Evolutionary conservation across 2,113 vertebrate genomes (phyloP).

Genomic region (Alouatta palliata): DNA sequence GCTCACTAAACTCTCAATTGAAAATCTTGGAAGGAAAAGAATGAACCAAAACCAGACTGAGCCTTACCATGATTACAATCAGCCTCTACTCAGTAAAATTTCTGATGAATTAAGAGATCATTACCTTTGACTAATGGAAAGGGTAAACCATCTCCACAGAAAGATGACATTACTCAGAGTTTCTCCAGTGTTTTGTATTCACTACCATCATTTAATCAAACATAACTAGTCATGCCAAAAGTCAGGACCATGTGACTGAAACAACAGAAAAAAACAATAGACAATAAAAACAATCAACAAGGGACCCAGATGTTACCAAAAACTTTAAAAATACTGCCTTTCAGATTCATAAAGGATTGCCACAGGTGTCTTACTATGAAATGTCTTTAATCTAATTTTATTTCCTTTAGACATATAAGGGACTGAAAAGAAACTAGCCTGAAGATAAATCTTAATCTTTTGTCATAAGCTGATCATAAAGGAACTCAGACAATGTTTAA

Average conservation of each 20-base stretch:
- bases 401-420: slow-evolving; percentile 2
- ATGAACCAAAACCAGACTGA: background rate
- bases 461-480: background rate
- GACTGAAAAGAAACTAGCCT: background rate
- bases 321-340: background rate
- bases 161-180: background rate
- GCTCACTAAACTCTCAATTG: background rate
- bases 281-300: background rate
- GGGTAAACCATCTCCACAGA: background rate
- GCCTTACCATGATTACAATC: background rate
- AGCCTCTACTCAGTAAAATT: background rate
- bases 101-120: background rate
- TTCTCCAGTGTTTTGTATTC: background rate
- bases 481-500: background rate
- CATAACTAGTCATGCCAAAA: background rate
- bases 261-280: background rate
- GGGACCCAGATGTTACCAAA: background rate
- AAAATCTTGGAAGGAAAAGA: background rate
- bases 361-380: background rate
- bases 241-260: background rate
- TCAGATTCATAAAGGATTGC: background rate
- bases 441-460: background rate
- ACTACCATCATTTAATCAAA: background rate
- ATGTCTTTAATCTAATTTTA: background rate
- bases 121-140: background rate